A percentile compares a stretch with the other conserved stretches of the same genome.
Evolutionary conservation across 2,888 invertebrate genomes (phyloP).

Genomic region (Cybosia mesomella): DNA sequence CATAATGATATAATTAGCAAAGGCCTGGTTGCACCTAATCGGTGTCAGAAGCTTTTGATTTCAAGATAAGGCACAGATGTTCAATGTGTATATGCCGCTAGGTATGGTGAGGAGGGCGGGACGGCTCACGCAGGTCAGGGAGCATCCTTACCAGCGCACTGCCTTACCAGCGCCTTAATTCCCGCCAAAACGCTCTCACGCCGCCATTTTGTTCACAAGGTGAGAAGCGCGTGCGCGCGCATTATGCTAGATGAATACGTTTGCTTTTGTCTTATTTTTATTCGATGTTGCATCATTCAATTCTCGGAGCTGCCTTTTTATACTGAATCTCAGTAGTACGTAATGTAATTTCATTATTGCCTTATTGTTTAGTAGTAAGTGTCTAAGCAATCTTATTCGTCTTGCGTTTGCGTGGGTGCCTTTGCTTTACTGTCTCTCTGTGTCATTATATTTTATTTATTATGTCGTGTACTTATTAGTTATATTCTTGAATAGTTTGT

Average conservation of each 20-base stretch:
- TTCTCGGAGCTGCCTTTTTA: slow-evolving; percentile 38
- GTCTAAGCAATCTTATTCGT: slow-evolving; percentile 69
- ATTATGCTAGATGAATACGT: slow-evolving; percentile 71
- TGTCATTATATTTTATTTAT: slow-evolving; percentile 78
- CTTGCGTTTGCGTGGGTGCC: slow-evolving; percentile 74
- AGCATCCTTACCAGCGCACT: slow-evolving; percentile 99
- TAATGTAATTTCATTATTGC: slow-evolving; percentile 41
- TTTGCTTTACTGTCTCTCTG: slow-evolving; percentile 84
- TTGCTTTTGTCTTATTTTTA: slow-evolving; percentile 59
- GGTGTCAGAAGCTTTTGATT: slow-evolving; percentile 62
- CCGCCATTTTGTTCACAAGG: slow-evolving; percentile 86
- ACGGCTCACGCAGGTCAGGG: slow-evolving; percentile 95
- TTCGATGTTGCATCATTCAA: slow-evolving; percentile 41
- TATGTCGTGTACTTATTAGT: slow-evolving; percentile 85
- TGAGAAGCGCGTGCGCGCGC: slow-evolving; percentile 83
- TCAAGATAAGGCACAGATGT: slow-evolving; percentile 73
- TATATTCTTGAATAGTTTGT: slow-evolving; percentile 73
- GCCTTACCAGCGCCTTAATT: slow-evolving; percentile 91
- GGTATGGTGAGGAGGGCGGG: slow-evolving; percentile 95
- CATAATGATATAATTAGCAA: slow-evolving; percentile 43
- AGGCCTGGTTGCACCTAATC: slow-evolving; percentile 52
- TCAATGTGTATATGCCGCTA: slow-evolving; percentile 86
- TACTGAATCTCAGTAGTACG: slow-evolving; percentile 37
- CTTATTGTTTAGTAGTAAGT: slow-evolving; percentile 12
- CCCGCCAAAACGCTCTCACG: slow-evolving; percentile 83